These are phyloP conservation scores for Phoronis australis DNA, from an alignment of 2,888 invertebrate species.

Conservation along the genomic window DNA sequence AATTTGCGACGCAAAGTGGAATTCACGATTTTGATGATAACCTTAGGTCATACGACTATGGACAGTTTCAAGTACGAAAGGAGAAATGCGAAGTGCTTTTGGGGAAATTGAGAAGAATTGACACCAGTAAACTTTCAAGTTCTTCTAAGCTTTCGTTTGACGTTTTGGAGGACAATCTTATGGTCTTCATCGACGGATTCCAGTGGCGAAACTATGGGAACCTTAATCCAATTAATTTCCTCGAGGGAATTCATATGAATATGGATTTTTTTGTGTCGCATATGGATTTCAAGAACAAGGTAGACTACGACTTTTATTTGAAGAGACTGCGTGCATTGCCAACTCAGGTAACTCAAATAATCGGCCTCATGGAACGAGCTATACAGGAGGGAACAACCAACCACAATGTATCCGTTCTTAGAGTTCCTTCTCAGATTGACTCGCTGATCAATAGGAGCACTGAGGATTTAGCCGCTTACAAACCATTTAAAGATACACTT, in stretches of 20 bases:
- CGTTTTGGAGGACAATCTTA: no score
- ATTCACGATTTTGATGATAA: not conserved
- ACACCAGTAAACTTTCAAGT: no score
- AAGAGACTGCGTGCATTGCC: constrained; percentile 12
- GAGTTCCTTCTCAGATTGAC: constrained; percentile 22
- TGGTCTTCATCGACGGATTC: no score
- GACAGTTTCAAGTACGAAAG: no score
- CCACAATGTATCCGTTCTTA: constrained; percentile 31
- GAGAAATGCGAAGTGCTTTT: no score
- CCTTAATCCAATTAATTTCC: constrained; percentile 41
- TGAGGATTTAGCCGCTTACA: constrained; percentile 13
- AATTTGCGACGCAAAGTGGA: not conserved
- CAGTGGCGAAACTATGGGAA: no score
- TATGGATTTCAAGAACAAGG: constrained; percentile 18
- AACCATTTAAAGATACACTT: constrained; percentile 11
- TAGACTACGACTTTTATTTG: constrained; percentile 27
- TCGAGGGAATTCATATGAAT: constrained; percentile 36
- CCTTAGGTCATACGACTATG: no score
- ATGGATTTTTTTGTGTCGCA: constrained; percentile 19
- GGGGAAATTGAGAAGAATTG: no score
- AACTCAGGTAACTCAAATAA: constrained; percentile 19
- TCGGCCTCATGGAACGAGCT: constrained; percentile 31
- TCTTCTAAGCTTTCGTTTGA: no score
- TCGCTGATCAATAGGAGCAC: constrained; percentile 13
- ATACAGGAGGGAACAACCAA: constrained; percentile 30